Evolutionary conservation across 2,797 vertebrate species (phyloP), one percentile per base, ranked within the genome.

Genomic region (Pitangus sulphuratus): DNA sequence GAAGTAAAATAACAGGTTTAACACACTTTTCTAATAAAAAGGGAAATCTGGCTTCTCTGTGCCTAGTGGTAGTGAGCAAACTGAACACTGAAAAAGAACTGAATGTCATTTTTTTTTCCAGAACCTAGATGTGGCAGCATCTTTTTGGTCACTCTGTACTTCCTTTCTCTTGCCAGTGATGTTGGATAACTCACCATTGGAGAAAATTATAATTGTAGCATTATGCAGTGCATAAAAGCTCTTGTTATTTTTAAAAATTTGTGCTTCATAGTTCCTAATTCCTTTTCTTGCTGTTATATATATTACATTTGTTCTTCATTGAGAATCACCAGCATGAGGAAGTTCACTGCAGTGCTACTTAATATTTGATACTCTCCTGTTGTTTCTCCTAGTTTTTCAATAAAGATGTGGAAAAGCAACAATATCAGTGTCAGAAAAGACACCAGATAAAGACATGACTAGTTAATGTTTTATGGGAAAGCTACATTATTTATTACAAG

Each of bases 1-100:
- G 92, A 90, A 95, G 33, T 93, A 91, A 97, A 97, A 94, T 94
- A 95, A 87, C 51, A 93, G 68, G 70, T 94, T 96, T 72, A 69
- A 65, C 61, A 57, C 24, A 30, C 8, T 81, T 87, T 40, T 85
- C 21, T 22, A 84, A 35, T 58, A 89, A 88, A 92, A 95, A 83
- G 7, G 33, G 69, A 83, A 42, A 39, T 21, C 22, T 24, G 15
- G 13, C 31, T 93, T 93, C 61, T 61, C 45, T 66, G 9, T 62
- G 40, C 15, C 24, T 92, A 40, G 15, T 68, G 44, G 7, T 80
- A 54, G 60, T 80, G 31, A 83, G 7, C 15, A 88, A 88, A 47
- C 64, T 75, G 58, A 69, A 81, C 17, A 61, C 0, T 81, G 26
- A 75, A 88, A 40, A 89, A 37, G 22, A 35, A 45, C 12, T 7